These are phyloP conservation scores for Alcedo quadribrachys DNA, from an alignment of 2,797 vertebrate genomes.

Conservation along the genomic window DNA sequence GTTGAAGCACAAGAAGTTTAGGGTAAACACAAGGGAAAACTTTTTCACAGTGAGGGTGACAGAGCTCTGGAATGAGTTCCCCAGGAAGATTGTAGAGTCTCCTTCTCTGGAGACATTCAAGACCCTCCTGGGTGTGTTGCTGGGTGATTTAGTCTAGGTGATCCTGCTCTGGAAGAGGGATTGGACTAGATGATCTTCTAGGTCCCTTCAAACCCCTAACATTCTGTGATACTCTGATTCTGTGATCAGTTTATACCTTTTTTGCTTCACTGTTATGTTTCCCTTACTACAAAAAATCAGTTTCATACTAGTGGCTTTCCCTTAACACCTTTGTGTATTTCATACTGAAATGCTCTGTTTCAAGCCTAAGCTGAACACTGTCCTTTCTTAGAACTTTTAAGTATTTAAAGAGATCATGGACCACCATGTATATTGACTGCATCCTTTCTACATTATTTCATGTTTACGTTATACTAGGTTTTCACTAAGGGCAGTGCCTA, in stretches of 20 bases:
- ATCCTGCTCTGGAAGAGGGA: too few relatives aligned
- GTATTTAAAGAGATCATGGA: neutral
- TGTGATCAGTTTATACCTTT: neutral
- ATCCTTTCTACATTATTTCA: neutral
- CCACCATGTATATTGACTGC: fast-evolving
- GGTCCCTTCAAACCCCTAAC: too few relatives aligned
- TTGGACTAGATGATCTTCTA: too few relatives aligned
- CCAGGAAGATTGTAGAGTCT: too few relatives aligned
- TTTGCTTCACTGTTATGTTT: neutral
- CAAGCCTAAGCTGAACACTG: neutral
- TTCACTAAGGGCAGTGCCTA: fast-evolving
- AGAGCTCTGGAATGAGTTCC: too few relatives aligned
- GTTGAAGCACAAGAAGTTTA: too few relatives aligned
- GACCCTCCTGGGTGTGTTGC: too few relatives aligned
- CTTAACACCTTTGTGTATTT: neutral
- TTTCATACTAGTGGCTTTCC: neutral
- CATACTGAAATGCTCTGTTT: neutral
- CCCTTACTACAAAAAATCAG: neutral
- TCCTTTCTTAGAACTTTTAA: neutral
- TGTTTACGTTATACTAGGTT: neutral
- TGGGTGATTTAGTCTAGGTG: too few relatives aligned
- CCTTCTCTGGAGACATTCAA: too few relatives aligned
- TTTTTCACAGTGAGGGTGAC: too few relatives aligned
- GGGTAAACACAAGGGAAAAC: too few relatives aligned
- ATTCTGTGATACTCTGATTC: too few relatives aligned